Evolutionary conservation across 1,140 invertebrate species (phyloP), one percentile per base, ranked within the genome.

Genomic region (Micrasema minimum): DNA sequence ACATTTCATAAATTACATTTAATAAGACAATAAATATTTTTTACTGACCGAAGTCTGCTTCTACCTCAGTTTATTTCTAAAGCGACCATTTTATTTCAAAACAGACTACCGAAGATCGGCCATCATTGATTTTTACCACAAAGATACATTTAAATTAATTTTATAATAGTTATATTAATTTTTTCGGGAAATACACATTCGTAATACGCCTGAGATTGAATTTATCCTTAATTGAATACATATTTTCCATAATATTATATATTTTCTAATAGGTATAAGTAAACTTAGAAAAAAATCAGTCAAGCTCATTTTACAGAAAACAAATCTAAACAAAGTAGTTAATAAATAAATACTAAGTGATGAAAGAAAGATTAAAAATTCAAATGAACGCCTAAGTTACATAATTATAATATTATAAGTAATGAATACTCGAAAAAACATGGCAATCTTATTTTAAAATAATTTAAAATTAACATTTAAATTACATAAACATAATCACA

Each of bases 381-480:
- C 31, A 10, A 50, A 50, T n/a, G n/a, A n/a, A n/a, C n/a, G n/a
- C n/a, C n/a, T n/a, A n/a, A n/a, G n/a, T n/a, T n/a, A n/a, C n/a
- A n/a, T n/a, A n/a, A 55, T 16, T n/a, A 14, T 55, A 55, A 55
- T 31, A 35, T 26, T 55, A 55, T 14, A 23, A n/a, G 31, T n/a
- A 55, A 35, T 16, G 23, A 55, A 55, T 55, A 55, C 57, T 43
- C 16, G 38, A 35, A 61, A 61, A 22, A 62, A 45, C 18, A 62
- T 62, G 57, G 57, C 57, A 62, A 62, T 22, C 41, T 62, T 62
- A 43, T 62, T 37, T 20, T 18, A 45, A 43, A n/a, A 62, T 45
- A 62, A 62, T 22, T 38, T 62, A 43, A n/a, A 62, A 18, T 62
- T 43, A 62, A 37, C 50, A 18, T 57, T 57, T n/a, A 37, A 57